Base-by-base conservation (phyloP, 2,797 vertebrate species). In the Bryconaethiops microstoma region DNA sequence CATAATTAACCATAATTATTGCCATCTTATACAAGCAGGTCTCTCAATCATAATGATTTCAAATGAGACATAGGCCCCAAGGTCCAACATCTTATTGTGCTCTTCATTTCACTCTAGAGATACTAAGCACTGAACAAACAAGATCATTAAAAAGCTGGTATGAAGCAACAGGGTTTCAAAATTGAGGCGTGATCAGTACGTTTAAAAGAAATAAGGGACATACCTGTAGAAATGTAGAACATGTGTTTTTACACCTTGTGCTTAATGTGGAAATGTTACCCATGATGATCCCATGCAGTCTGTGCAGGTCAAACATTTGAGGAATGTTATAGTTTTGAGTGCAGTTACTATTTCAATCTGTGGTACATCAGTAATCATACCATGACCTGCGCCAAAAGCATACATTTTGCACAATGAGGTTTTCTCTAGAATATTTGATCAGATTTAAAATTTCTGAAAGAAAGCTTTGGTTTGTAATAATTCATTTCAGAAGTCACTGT, bases 21-120 rank as follows among this genome's bases (percentile, higher is more conserved):
- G 7, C 35, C n/a, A 23, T 14, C 55, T 45, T 74, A 42, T 4
- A 25, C 12, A 74, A 25, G 55, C 17, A 60, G 72, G 35, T 42
- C 40, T 5, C 72, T 74, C 39, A 60, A 60, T 74, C 42, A 60
- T 74, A 25, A 70, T 25, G 39, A 74, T 21, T 39, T 74, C 1
- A 60, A 42, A 57, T 59, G 71, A 74, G 57, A 59, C n/a, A 13
- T 16, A 40, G 55, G 12, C 55, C 16, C 35, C 39, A 25, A 74
- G 52, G 71, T 59, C 71, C 55, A 21, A 40, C 40, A 3, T 5
- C 72, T 13, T 73, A 57, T 40, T 59, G 10, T n/a, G 52, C 71
- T 62, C 19, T 40, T 57, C n/a, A 42, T 74, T 74, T 42, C 35
- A 60, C 54, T 60, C 19, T 57, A 23, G 39, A 59, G 55, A 74